A percentile compares a stretch with the other conserved stretches of the same genome.
These are phyloP conservation scores for Elgonia sp. DNA, from an alignment of 2,888 invertebrate species.

Conservation along the genomic window DNA sequence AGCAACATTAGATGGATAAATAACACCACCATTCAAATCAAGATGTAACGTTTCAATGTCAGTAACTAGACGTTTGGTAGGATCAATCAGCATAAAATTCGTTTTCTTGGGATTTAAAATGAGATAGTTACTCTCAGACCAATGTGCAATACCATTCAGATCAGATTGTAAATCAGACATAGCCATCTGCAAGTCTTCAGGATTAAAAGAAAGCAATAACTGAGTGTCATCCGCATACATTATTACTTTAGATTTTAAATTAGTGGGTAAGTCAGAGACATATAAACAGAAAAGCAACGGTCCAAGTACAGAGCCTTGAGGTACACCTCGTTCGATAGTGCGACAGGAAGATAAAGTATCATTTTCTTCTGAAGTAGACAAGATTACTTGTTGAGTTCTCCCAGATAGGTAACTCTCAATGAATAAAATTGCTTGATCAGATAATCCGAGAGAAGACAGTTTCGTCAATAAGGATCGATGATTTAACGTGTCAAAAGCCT, in stretches of 20 bases:
- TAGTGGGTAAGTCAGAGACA: conserved; percentile 2
- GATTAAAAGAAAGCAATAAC: neutral
- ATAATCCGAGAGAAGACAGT: neutral
- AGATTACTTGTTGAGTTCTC: conserved; percentile 1
- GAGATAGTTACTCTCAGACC: neutral
- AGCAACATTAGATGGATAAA: neutral
- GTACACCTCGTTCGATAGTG: neutral
- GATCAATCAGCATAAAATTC: neutral
- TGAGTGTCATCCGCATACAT: conserved; percentile 33
- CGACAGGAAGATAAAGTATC: neutral
- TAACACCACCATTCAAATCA: neutral
- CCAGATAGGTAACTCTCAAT: neutral
- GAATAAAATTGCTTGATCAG: neutral
- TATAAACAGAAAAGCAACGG: neutral
- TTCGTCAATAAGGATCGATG: neutral
- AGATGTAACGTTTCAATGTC: neutral
- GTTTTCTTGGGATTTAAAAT: conserved; percentile 2
- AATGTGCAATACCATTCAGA: neutral
- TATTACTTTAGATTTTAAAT: neutral
- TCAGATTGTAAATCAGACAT: neutral
- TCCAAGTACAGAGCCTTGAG: neutral
- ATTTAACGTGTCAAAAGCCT: conserved; percentile 6
- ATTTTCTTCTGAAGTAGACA: neutral
- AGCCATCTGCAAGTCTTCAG: neutral
- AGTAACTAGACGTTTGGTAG: neutral